A percentile compares a stretch with the other conserved stretches of the same genome.
phyloP scores from a whole-genome alignment of 2,797 vertebrate species.

The Petrocephalus schoutedeni region DNA sequence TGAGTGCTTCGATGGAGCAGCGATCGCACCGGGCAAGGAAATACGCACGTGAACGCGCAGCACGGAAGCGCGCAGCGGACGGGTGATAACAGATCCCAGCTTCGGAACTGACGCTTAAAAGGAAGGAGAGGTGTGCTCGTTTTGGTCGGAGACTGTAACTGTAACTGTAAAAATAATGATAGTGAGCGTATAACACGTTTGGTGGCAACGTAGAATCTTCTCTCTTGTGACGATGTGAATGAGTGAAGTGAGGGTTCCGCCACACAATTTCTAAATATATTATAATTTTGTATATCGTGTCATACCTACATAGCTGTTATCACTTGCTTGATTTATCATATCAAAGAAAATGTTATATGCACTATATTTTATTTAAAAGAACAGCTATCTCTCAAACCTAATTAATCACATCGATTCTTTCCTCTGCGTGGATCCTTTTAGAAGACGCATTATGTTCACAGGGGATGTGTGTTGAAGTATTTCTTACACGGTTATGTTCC shows the following conservation, averaged over 20 bases:
- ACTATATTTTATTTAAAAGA: background rate
- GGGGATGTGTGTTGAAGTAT: background rate
- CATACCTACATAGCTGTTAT: background rate
- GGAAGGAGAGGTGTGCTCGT: background rate
- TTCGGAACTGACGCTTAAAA: background rate
- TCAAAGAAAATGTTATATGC: background rate
- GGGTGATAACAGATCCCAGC: background rate
- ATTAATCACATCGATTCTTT: background rate
- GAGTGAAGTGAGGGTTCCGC: background rate
- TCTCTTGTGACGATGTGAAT: background rate
- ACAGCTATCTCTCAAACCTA: background rate
- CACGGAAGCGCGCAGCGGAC: background rate
- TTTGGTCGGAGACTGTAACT: background rate
- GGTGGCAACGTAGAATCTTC: background rate
- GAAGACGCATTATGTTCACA: background rate
- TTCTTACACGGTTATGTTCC: background rate
- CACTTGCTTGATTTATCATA: background rate
- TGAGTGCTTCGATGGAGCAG: background rate
- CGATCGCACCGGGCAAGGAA: background rate
- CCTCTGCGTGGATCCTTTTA: background rate
- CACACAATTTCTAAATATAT: background rate
- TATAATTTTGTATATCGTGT: background rate
- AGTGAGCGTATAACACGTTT: background rate
- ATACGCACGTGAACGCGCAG: background rate
- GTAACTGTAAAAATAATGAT: background rate